Base-by-base conservation (phyloP, 2,797 vertebrate genomes). In the Epinephelus malabaricus region DNA sequence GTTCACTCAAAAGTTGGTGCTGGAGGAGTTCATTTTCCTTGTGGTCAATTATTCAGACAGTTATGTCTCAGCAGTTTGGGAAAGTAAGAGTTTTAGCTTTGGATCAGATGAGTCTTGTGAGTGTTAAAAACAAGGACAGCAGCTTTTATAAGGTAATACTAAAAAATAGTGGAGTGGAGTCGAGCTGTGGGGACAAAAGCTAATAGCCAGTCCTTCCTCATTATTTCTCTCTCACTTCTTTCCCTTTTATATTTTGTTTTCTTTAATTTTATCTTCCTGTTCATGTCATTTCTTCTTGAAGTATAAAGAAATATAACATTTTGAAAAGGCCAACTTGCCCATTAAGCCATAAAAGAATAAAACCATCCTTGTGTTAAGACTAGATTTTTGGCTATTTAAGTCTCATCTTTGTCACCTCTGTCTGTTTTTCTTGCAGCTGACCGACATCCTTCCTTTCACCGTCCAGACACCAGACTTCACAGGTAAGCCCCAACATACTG, bases 21-120 rank as follows among this genome's bases (percentile, higher is more conserved):
- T 50, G 62, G 45, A 61, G 73, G 58, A 83, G 53, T 51, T 67
- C 30, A 47, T 68, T 74, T 64, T 81, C 43, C 56, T 50, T 55
- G 9, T 72, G 58, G 69, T 88, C 66, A 82, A 69, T 88, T 86
- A 87, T 85, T 84, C 73, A 83, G 63, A 51, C 34, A 34, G 34
- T 8, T 18, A 19, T 56, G 77, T 84, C 58, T 77, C 65, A 49
- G 69, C 12, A 34, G 67, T 76, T 30, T 59, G 61, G 55, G 15
- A 61, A 69, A 69, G 69, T 49, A 67, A 53, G 59, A 50, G 47
- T 79, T 87, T 76, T 43, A 65, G 61, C 46, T 66, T 56, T 2
- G 18, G 46, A 72, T 82, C 43, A 56, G 56, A 58, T 66, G 23
- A 64, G 64, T 75, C 55, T 34, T 34, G 4, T 30, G 46, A 38